Conservation (phyloP, 2,888 invertebrate species). For the Hirtodrosophila alboralis region DNA sequence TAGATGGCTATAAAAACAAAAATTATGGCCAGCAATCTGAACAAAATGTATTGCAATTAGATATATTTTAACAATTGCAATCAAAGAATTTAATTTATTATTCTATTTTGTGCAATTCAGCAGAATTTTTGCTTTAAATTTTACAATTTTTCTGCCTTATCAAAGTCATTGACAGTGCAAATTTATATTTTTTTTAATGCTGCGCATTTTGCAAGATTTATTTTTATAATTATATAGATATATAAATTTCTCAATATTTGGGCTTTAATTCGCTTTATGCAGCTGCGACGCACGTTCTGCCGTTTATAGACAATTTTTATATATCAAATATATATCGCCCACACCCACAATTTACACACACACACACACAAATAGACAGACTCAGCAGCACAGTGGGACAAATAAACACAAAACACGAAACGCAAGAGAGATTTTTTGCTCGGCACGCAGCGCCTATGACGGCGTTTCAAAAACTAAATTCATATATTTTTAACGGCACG, state of each 20-base stretch:
- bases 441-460: slow-evolving; percentile 73
- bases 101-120: no score
- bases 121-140: not conserved
- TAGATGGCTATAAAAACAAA: slow-evolving; percentile 22
- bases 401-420: slow-evolving; percentile 26
- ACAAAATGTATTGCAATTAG: slow-evolving; percentile 16
- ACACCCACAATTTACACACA: slow-evolving; percentile 43
- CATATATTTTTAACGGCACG: slow-evolving; percentile 71
- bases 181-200: slow-evolving; percentile 21
- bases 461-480: slow-evolving; percentile 78
- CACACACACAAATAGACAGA: slow-evolving; percentile 19
- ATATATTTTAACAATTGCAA: not conserved
- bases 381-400: slow-evolving; percentile 36
- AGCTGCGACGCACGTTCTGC: slow-evolving; percentile 40
- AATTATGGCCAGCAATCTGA: slow-evolving; percentile 24
- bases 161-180: slow-evolving; percentile 27
- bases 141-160: slow-evolving; percentile 2
- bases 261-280: slow-evolving; percentile 32
- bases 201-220: slow-evolving; percentile 47
- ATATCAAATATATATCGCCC: slow-evolving; percentile 33
- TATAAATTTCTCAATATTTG: slow-evolving; percentile 16
- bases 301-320: slow-evolving; percentile 37
- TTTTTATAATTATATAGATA: slow-evolving; percentile 26
- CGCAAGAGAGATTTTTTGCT: slow-evolving; percentile 40
- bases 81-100: no score